Evolutionary conservation across 2,888 invertebrate genomes (phyloP), one percentile per base, ranked within the genome.

Genomic region (Luperina testacea): DNA sequence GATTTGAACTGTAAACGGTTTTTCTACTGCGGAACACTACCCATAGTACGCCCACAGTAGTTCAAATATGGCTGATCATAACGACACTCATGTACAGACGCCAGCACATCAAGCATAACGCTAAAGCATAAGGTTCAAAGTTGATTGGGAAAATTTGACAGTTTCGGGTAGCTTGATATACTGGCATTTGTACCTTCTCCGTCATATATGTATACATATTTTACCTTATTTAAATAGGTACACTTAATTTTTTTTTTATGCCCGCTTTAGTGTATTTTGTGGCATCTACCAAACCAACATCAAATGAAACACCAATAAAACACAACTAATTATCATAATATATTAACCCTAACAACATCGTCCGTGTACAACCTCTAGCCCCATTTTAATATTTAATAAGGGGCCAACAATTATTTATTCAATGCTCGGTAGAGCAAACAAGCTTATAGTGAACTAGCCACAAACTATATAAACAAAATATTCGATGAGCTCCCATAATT

Each of bases 381-480:
- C 92, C 87, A 84, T 87, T 93, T 95, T 92, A 95, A 95, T 95
- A 94, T 94, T 95, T 94, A 95, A 94, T 93, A 91, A 94, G 93
- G 93, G 92, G 87, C 92, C 90, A 89, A 91, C 91, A 90, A 95
- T 96, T 94, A 95, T 95, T 96, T 95, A 96, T 96, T 96, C 95
- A 96, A 90, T 92, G 92, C 90, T 92, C 91, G 90, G 90, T 89
- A 91, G 80, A 90, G 91, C 92, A 94, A 94, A 94, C 92, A 92
- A 87, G 90, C 91, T 89, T 87, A 93, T 93, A 94, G 92, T 93
- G 92, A 94, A 94, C 94, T 93, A 92, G 84, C 92, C 90, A 85
- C 90, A 89, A 90, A 91, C 92, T 93, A 94, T 94, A 94, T 94
- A 94, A 95, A 95, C 95, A 94, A 95, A 94, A 95, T 93, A 92